These are phyloP conservation scores for Archaeoteleia sp. DNA, from an alignment of 2,888 invertebrate genomes.

Conservation along the genomic window DNA sequence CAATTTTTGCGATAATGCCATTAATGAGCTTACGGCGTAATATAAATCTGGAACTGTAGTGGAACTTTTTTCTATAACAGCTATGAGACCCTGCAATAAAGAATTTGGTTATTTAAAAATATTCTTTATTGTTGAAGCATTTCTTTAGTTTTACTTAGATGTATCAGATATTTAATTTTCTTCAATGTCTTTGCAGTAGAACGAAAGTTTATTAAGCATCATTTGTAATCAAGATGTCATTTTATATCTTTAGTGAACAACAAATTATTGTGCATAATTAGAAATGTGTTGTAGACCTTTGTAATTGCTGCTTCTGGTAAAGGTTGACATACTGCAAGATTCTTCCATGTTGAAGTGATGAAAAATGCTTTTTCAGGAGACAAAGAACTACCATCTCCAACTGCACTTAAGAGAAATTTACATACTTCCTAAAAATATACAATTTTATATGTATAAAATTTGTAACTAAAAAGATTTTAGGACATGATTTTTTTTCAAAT, in stretches of 20 bases:
- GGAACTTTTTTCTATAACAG: slow-evolving; percentile 81
- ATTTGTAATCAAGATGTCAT: slow-evolving; percentile 45
- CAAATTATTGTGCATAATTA: slow-evolving; percentile 10
- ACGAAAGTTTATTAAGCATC: slow-evolving; percentile 68
- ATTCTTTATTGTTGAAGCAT: slow-evolving; percentile 13
- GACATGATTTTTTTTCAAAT: not conserved
- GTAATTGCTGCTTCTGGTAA: slow-evolving; percentile 76
- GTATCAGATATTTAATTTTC: slow-evolving; percentile 55
- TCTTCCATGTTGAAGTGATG: slow-evolving; percentile 80
- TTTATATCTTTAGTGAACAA: slow-evolving; percentile 18
- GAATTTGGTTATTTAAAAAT: slow-evolving; percentile 18
- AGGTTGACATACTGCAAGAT: slow-evolving; percentile 77
- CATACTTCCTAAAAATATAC: slow-evolving; percentile 73
- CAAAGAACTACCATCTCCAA: slow-evolving; percentile 67
- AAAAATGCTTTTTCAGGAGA: slow-evolving; percentile 78
- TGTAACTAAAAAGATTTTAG: not conserved
- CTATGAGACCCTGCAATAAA: slow-evolving; percentile 72
- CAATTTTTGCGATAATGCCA: slow-evolving; percentile 81
- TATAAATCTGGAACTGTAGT: slow-evolving; percentile 83
- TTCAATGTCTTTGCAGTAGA: slow-evolving; percentile 64
- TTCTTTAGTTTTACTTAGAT: slow-evolving; percentile 2
- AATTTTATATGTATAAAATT: not conserved
- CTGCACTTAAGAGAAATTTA: slow-evolving; percentile 72
- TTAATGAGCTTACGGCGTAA: slow-evolving; percentile 83
- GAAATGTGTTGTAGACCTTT: slow-evolving; percentile 64